Percentiles rank a stretch among this genome's conserved stretches.
phyloP scores from a whole-genome alignment of 2,113 vertebrate species.

The Scomber japonicus region DNA sequence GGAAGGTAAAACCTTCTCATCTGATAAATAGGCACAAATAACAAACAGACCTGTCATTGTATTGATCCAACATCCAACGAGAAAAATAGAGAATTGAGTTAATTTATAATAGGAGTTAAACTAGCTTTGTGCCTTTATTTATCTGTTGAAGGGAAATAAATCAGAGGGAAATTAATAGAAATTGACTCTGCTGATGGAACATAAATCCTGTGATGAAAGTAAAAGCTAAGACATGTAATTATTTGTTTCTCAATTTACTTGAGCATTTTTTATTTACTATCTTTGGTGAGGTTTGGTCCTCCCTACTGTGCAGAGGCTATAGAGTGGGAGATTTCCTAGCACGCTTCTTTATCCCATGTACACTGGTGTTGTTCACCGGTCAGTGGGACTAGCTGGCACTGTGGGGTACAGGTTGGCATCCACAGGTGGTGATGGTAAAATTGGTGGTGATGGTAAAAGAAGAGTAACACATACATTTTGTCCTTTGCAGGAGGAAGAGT shows the following conservation, averaged over 20 bases:
- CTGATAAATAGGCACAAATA: no score
- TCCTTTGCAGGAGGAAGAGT: slow-evolving; percentile 82
- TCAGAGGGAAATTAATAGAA: background rate
- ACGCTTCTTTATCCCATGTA: background rate
- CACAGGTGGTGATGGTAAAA: slow-evolving; percentile 34
- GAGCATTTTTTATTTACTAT: slow-evolving; percentile 8
- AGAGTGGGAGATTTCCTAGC: background rate
- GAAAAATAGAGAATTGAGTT: no score
- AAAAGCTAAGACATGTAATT: background rate
- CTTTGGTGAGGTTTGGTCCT: background rate
- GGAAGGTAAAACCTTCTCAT: no score
- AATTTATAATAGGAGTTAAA: no score
- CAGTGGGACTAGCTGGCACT: slow-evolving; percentile 56
- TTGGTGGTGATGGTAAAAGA: background rate
- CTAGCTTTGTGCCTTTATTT: background rate
- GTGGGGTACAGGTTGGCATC: slow-evolving; percentile 43
- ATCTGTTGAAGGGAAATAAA: background rate
- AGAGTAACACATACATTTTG: slow-evolving; percentile 54
- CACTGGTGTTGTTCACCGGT: slow-evolving; percentile 52
- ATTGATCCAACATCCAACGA: no score
- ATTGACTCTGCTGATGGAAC: background rate
- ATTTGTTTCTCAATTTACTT: background rate
- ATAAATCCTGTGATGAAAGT: background rate
- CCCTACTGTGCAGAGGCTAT: background rate
- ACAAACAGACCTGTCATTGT: no score